Conservation (phyloP, 1,140 invertebrate genomes). For the Helicoverpa zea region DNA sequence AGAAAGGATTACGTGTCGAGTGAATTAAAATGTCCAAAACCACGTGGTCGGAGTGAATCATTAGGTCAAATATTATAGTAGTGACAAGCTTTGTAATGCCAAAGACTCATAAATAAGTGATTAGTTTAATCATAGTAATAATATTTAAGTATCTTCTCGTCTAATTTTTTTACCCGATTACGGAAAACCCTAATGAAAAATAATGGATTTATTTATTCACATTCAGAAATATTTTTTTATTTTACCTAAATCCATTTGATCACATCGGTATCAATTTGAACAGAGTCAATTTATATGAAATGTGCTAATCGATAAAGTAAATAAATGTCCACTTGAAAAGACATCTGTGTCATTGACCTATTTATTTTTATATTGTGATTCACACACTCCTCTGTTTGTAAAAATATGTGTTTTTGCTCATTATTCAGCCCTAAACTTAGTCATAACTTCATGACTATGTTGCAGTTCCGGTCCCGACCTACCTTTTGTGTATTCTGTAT, state of each 20-base stretch:
- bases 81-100: constrained; percentile 4
- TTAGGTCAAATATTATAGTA: constrained; percentile 9
- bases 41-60: constrained; percentile 19
- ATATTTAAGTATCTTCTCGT: too few species aligned
- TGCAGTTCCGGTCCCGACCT: constrained; percentile 38
- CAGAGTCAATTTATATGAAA: not conserved
- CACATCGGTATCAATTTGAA: not conserved
- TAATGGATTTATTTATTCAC: too few species aligned
- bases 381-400: constrained; percentile 4
- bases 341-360: constrained; percentile 25
- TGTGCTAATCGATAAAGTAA: not conserved
- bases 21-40: constrained; percentile 41
- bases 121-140: not conserved
- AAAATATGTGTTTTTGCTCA: constrained; percentile 2
- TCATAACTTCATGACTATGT: constrained; percentile 30
- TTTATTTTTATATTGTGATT: not conserved
- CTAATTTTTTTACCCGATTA: too few species aligned
- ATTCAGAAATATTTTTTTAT: too few species aligned
- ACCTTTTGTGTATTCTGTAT: constrained; percentile 53
- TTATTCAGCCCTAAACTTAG: constrained; percentile 22
- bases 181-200: too few species aligned
- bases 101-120: not conserved
- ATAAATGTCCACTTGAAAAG: constrained; percentile 23
- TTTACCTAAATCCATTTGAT: too few species aligned
- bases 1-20: constrained; percentile 26